phyloP scores from a whole-genome alignment of 2,888 invertebrate species.

The Epirrhoe tristata region DNA sequence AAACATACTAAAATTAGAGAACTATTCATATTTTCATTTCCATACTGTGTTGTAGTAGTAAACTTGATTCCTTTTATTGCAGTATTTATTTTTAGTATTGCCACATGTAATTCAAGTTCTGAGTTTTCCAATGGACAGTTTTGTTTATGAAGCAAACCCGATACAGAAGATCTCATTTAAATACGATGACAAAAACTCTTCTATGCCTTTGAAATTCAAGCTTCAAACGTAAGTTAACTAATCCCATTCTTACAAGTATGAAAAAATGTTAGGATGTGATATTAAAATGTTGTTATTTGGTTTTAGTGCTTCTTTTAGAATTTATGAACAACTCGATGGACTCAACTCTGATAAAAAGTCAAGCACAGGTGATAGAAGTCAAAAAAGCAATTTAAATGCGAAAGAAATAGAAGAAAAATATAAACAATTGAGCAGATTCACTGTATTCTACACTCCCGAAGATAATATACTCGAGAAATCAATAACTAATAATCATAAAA shows the following conservation, averaged over 20 bases:
- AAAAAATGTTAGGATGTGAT: too few relatives aligned
- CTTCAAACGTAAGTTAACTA: constrained; percentile 25
- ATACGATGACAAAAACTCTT: constrained; percentile 16
- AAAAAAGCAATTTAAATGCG: not conserved
- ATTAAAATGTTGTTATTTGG: not conserved
- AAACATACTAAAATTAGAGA: too few relatives aligned
- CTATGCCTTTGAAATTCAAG: constrained; percentile 21
- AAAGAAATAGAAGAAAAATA: constrained; percentile 21
- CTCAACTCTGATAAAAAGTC: constrained; percentile 7
- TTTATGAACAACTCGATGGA: constrained; percentile 19
- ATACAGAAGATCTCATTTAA: constrained; percentile 18
- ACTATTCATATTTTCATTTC: not conserved
- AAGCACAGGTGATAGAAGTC: not conserved
- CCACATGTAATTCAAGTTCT: not conserved
- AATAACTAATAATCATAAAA: not conserved
- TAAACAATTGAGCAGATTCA: constrained; percentile 21
- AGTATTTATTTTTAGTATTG: constrained; percentile 7
- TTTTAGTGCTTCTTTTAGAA: constrained; percentile 27
- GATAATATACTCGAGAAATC: not conserved
- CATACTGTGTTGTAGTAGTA: not conserved
- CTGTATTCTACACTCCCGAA: constrained; percentile 6
- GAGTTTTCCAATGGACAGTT: constrained; percentile 23
- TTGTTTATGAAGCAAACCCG: constrained; percentile 24
- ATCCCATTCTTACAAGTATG: not conserved
- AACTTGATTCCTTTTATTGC: not conserved